Conservation (phyloP, 2,797 vertebrate genomes). For the Phrynocephalus vlangalii region DNA sequence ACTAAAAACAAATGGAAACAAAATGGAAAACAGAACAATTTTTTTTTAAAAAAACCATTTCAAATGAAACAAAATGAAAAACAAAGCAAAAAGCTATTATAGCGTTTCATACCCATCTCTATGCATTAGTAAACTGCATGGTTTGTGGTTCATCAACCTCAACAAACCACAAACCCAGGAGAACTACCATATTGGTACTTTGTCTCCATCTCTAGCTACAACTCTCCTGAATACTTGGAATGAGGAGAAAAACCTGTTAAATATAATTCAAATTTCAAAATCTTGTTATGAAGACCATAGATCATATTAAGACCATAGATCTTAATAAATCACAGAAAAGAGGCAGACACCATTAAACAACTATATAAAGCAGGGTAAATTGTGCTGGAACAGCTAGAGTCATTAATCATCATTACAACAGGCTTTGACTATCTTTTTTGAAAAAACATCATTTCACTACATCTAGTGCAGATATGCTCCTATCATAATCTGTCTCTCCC, state of each 20-base stretch:
- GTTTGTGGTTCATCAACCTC: too few species aligned
- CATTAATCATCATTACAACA: slow-evolving; percentile 24
- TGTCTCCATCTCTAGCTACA: too few species aligned
- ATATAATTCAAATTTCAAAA: background rate
- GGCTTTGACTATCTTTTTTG: background rate
- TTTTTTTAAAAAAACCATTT: too few species aligned
- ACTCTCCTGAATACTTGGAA: background rate
- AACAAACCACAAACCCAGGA: too few species aligned
- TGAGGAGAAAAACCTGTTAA: background rate
- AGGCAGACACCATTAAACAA: slow-evolving; percentile 11
- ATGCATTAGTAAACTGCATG: too few species aligned
- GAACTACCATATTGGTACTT: too few species aligned
- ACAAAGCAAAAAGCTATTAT: too few species aligned
- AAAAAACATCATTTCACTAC: background rate
- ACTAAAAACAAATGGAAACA: too few species aligned
- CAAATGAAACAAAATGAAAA: too few species aligned
- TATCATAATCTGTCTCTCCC: background rate
- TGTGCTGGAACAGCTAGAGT: background rate
- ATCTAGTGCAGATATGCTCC: background rate
- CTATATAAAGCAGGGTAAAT: background rate
- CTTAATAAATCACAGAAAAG: slow-evolving; percentile 7
- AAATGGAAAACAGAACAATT: too few species aligned
- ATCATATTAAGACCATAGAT: slow-evolving; percentile 9
- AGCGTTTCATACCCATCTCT: too few species aligned
- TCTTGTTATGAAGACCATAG: background rate